Conservation (phyloP, 2,888 invertebrate genomes). For the Eupithecia tripunctaria region DNA sequence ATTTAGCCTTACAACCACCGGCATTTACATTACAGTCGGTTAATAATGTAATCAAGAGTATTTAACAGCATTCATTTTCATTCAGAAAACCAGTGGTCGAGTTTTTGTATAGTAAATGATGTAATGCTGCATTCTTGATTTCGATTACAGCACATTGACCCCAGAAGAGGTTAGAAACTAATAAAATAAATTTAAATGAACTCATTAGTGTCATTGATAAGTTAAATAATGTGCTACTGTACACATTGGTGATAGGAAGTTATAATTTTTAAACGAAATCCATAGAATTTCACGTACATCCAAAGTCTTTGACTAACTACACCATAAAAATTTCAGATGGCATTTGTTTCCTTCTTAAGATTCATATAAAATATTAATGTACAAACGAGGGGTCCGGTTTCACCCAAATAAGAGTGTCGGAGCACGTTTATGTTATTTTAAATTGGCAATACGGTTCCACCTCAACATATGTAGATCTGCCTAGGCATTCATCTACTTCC, state of each 20-base stretch:
- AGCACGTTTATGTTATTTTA: slow-evolving; percentile 41
- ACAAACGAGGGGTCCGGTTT: too few species aligned
- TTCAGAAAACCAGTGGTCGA: slow-evolving; percentile 18
- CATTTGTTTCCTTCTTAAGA: background rate
- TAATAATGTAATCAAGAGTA: background rate
- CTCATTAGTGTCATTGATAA: background rate
- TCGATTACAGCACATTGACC: slow-evolving; percentile 24
- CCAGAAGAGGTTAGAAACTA: slow-evolving; percentile 8
- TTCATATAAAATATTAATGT: background rate
- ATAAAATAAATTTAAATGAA: slow-evolving; percentile 13
- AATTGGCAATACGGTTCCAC: slow-evolving; percentile 51
- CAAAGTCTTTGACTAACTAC: too few species aligned
- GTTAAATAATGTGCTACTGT: background rate
- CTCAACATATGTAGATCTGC: too few species aligned
- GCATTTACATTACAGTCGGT: background rate
- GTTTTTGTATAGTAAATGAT: slow-evolving; percentile 20
- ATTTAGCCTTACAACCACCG: background rate
- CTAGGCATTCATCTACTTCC: too few species aligned
- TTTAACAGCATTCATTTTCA: slow-evolving; percentile 4
- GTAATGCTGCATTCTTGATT: slow-evolving; percentile 21
- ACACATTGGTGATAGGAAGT: background rate
- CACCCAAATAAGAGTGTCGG: slow-evolving; percentile 7
- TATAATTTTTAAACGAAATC: background rate
- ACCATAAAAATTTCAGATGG: background rate
- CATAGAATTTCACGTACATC: too few species aligned